Percentiles rank a stretch among this genome's conserved stretches.
These are phyloP conservation scores for Mastacembelus armatus DNA, from an alignment of 2,797 vertebrate genomes.

Conservation along the genomic window DNA sequence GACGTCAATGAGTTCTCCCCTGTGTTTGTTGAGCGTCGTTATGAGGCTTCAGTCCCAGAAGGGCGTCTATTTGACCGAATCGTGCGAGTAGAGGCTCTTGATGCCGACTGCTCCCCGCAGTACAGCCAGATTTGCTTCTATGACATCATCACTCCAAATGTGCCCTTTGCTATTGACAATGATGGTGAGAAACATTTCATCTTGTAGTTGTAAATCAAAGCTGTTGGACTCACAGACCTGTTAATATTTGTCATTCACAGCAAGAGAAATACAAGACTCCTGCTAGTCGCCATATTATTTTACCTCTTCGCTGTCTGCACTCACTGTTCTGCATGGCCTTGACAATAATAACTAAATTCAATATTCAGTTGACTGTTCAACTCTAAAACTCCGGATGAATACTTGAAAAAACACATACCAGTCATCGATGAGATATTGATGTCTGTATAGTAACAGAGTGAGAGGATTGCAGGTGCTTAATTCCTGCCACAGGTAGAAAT, in stretches of 20 bases:
- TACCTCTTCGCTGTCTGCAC: slow-evolving; percentile 9
- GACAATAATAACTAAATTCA: slow-evolving; percentile 27
- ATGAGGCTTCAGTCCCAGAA: slow-evolving; percentile 93
- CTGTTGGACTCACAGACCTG: neutral
- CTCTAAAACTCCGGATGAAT: slow-evolving; percentile 38
- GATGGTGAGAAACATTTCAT: slow-evolving; percentile 86
- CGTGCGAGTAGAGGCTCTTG: slow-evolving; percentile 94
- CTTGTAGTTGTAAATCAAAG: slow-evolving; percentile 13
- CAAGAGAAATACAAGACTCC: slow-evolving; percentile 21
- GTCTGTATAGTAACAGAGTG: slow-evolving; percentile 25
- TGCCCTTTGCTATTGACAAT: slow-evolving; percentile 98
- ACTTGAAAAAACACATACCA: slow-evolving; percentile 23
- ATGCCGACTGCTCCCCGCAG: slow-evolving; percentile 97
- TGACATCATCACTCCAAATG: slow-evolving; percentile 96
- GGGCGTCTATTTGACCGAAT: slow-evolving; percentile 95
- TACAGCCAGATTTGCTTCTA: slow-evolving; percentile 99
- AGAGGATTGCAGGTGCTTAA: slow-evolving; percentile 36
- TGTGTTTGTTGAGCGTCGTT: slow-evolving; percentile 94
- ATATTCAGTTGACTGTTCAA: slow-evolving; percentile 32
- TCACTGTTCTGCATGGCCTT: neutral
- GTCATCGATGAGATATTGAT: slow-evolving; percentile 34
- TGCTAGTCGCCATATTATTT: slow-evolving; percentile 5
- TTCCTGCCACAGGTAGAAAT: slow-evolving; percentile 59
- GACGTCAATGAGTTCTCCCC: slow-evolving; percentile 99
- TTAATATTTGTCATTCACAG: slow-evolving; percentile 16